Evolutionary conservation across 2,888 invertebrate species (phyloP).

Genomic region (Lymantria dispar): DNA sequence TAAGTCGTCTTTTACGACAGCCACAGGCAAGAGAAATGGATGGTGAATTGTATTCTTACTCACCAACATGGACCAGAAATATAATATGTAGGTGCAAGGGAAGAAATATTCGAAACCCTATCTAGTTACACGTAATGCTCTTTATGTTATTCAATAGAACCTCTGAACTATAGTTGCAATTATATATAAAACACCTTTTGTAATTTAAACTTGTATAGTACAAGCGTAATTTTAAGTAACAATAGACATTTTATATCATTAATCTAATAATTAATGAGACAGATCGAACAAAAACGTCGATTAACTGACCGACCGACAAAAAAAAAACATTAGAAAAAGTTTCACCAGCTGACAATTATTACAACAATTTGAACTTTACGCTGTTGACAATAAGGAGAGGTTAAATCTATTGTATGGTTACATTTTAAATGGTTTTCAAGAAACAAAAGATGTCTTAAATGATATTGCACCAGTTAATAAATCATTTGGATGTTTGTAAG

Average conservation of each 20-base stretch:
- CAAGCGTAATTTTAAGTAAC: conserved; percentile 25
- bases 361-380: conserved; percentile 2
- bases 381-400: neutral
- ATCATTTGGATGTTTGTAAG: conserved; percentile 34
- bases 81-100: too few species aligned
- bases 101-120: too few species aligned
- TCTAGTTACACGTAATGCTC: too few species aligned
- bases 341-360: neutral
- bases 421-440: conserved; percentile 18
- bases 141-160: too few species aligned
- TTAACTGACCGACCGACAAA: conserved; percentile 9
- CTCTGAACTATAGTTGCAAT: too few species aligned
- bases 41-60: too few species aligned
- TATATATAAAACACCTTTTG: neutral
- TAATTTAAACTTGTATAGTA: neutral
- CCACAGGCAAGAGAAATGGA: too few species aligned
- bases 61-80: too few species aligned
- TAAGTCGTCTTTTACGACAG: too few species aligned
- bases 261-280: conserved; percentile 62
- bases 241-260: conserved; percentile 55
- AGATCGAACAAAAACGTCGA: conserved; percentile 39
- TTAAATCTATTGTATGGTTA: neutral
- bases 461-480: conserved; percentile 45
- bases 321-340: conserved; percentile 18
- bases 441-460: conserved; percentile 50